These are phyloP conservation scores for Stramonita haemastoma DNA, from an alignment of 2,888 invertebrate species.

Conservation along the genomic window DNA sequence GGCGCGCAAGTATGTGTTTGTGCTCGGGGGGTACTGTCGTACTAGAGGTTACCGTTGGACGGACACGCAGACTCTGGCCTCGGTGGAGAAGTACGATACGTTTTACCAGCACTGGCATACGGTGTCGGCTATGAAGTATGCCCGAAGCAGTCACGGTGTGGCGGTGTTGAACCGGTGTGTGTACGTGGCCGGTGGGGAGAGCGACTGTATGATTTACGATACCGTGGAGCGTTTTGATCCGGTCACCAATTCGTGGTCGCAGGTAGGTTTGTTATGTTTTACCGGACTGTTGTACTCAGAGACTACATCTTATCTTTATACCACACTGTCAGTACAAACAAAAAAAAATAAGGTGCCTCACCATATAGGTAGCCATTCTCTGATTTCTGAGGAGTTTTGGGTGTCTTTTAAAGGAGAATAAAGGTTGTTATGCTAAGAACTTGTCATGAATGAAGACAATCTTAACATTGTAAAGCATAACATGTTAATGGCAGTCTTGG, in stretches of 20 bases:
- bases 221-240: slow-evolving; percentile 74
- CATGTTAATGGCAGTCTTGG: too few relatives aligned
- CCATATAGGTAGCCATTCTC: too few relatives aligned
- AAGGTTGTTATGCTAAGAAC: too few relatives aligned
- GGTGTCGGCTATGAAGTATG: slow-evolving; percentile 85
- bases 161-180: slow-evolving; percentile 90
- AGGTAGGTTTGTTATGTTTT: too few relatives aligned
- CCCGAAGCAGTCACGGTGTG: slow-evolving; percentile 91
- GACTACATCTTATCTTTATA: too few relatives aligned
- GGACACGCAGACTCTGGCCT: slow-evolving; percentile 85
- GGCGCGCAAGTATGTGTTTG: slow-evolving; percentile 90
- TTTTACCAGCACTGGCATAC: slow-evolving; percentile 69
- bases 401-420: too few relatives aligned
- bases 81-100: slow-evolving; percentile 86
- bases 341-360: too few relatives aligned
- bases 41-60: slow-evolving; percentile 89
- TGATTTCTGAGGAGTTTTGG: too few relatives aligned
- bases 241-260: slow-evolving; percentile 66
- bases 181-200: slow-evolving; percentile 93
- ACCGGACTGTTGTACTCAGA: too few relatives aligned
- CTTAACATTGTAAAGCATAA: too few relatives aligned
- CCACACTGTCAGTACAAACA: too few relatives aligned
- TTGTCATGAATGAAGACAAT: too few relatives aligned
- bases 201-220: slow-evolving; percentile 88
- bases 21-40: slow-evolving; percentile 92